These are phyloP conservation scores for Standfussiana lucernea DNA, from an alignment of 2,888 invertebrate species.

Conservation along the genomic window DNA sequence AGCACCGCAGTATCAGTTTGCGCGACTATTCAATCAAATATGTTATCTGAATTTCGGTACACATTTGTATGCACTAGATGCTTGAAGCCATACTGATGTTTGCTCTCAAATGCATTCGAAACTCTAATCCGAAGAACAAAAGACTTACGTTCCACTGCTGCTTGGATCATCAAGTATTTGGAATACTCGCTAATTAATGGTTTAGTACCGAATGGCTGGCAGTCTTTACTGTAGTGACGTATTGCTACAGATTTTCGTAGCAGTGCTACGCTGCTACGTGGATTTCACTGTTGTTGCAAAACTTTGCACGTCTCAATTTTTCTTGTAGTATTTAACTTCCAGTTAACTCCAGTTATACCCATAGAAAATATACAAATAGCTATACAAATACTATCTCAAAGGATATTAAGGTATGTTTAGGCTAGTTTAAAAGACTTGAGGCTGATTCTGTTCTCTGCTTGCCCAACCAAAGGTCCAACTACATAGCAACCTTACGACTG, in stretches of 20 bases:
- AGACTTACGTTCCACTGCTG: slow-evolving; percentile 13
- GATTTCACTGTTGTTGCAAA: not conserved
- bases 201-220: not conserved
- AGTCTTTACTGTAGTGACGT: not conserved
- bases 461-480: not conserved
- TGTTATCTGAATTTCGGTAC: slow-evolving; percentile 13
- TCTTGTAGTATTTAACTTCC: not conserved
- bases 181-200: slow-evolving; percentile 33
- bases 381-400: not conserved
- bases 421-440: not conserved
- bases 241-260: slow-evolving; percentile 27
- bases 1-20: not conserved
- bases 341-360: not conserved
- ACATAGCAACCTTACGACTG: no score
- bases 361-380: not conserved
- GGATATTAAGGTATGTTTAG: not conserved
- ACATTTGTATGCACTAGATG: slow-evolving; percentile 11
- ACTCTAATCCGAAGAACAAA: slow-evolving; percentile 35
- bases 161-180: slow-evolving; percentile 36
- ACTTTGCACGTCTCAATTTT: not conserved
- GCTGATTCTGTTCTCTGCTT: not conserved
- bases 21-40: not conserved
- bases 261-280: slow-evolving; percentile 37
- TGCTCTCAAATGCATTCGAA: slow-evolving; percentile 33
- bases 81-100: slow-evolving; percentile 21